Base-by-base conservation (phyloP, 1,140 invertebrate species). In the Sarcophaga peregrina region DNA sequence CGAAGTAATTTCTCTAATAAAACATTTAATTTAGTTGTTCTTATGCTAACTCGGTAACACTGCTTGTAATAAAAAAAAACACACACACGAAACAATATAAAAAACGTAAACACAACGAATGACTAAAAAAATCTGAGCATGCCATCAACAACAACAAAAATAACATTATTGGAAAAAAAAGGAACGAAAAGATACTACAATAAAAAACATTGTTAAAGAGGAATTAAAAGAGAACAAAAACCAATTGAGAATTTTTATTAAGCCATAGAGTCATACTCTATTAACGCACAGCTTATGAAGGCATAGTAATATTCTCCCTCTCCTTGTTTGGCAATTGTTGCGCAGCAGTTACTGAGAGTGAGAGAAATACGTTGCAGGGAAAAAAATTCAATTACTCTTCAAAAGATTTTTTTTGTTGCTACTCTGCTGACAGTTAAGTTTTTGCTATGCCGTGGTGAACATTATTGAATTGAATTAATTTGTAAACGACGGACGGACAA, bases 361-460 rank as follows among this genome's bases (percentile, higher is more conserved):
- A 78, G 75, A 50, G 47, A 76, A 47, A 13, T 13, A 52, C 17
- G 8, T 17, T 48, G 6, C 0, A 13, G 17, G 13, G 17, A 9
- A 20, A 78, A 78, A 78, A 78, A 78, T 78, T 78, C 75, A 78
- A 78, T 78, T 78, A 78, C 75, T 78, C 75, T 78, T 78, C 75
- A 78, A 78, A 78, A 78, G 48, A 50, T 50, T 78, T 83, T 83
- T 83, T 83, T 83, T 83, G 81, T 83, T 82, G 54, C 52, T 78
- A 47, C 45, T 83, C 54, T 47, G 47, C 48, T 74, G 75, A 82
- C 83, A 83, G 83, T 83, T 81, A 78, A 83, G 83, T 83, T 83
- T 83, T 82, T 83, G 83, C 83, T 83, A 82, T 76, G 83, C 52
- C 45, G 58, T 82, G 62, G 81, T 82, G 68, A 82, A 78, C 83